phyloP scores from a whole-genome alignment of 2,888 invertebrate genomes.

The Pomacea canaliculata region DNA sequence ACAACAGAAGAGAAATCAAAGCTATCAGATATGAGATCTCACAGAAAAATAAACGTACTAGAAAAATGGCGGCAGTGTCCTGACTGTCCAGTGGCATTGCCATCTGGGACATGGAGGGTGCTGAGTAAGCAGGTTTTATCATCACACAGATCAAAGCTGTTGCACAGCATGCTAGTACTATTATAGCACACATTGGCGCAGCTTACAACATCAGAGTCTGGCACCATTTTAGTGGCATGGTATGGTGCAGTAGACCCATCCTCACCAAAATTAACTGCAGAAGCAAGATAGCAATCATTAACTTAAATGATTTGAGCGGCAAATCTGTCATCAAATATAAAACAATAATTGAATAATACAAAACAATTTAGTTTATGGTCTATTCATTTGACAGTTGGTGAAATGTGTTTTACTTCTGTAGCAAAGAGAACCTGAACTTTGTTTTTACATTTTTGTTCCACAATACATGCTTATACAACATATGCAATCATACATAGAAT shows the following conservation, averaged over 20 bases:
- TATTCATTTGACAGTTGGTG: too few species aligned
- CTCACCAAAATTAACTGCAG: slow-evolving; percentile 47
- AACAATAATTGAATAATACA: too few species aligned
- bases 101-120: slow-evolving; percentile 38
- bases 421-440: too few species aligned
- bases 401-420: too few species aligned
- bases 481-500: too few species aligned
- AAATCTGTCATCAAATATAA: too few species aligned
- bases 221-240: slow-evolving; percentile 34
- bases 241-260: slow-evolving; percentile 25
- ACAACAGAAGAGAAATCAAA: too few species aligned
- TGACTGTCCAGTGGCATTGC: slow-evolving; percentile 17
- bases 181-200: slow-evolving; percentile 46
- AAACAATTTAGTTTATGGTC: too few species aligned
- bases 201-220: slow-evolving; percentile 32
- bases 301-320: too few species aligned
- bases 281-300: neutral
- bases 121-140: slow-evolving; percentile 44
- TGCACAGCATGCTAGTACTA: slow-evolving; percentile 40
- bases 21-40: too few species aligned
- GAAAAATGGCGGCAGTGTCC: slow-evolving; percentile 24
- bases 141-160: slow-evolving; percentile 49
- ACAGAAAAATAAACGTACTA: slow-evolving; percentile 2
- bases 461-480: too few species aligned
- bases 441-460: too few species aligned